Percentiles rank a stretch among this genome's conserved stretches.
These are phyloP conservation scores for Leptocoma aspasia DNA, from an alignment of 2,113 vertebrate species.

Conservation along the genomic window DNA sequence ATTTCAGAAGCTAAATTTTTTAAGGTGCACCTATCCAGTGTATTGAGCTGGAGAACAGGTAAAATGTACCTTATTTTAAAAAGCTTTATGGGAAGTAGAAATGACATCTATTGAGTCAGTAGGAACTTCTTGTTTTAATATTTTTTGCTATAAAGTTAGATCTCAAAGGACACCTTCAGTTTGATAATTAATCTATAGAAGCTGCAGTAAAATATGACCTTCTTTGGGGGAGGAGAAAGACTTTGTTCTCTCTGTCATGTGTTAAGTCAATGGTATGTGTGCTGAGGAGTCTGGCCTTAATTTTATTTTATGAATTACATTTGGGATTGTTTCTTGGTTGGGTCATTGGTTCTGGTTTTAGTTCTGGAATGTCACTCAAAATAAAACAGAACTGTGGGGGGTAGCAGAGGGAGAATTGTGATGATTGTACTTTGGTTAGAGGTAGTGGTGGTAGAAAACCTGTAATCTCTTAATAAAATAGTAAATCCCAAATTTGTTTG, in stretches of 20 bases:
- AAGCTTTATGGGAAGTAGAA: background rate
- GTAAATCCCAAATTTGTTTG: background rate
- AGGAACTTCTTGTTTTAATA: background rate
- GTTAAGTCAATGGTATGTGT: background rate
- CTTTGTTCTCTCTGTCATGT: background rate
- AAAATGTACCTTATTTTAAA: background rate
- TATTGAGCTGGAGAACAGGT: background rate
- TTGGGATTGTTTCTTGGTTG: slow-evolving; percentile 4
- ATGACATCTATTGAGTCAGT: background rate
- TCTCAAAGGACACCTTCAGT: background rate
- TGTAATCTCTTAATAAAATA: background rate
- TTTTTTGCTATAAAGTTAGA: background rate
- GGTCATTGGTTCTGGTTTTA: slow-evolving; percentile 24
- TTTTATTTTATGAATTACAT: slow-evolving; percentile 9
- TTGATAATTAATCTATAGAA: background rate
- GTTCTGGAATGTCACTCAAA: slow-evolving; percentile 4
- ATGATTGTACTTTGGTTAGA: background rate
- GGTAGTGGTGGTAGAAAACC: background rate
- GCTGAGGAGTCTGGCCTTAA: background rate
- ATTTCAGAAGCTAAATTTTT: background rate
- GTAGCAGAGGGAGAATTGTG: background rate
- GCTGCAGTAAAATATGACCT: background rate
- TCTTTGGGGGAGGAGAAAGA: background rate
- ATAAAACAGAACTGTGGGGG: background rate
- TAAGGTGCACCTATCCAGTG: background rate